These are phyloP conservation scores for Eidolon dupreanum DNA, from an alignment of 2,797 vertebrate genomes.

Conservation along the genomic window DNA sequence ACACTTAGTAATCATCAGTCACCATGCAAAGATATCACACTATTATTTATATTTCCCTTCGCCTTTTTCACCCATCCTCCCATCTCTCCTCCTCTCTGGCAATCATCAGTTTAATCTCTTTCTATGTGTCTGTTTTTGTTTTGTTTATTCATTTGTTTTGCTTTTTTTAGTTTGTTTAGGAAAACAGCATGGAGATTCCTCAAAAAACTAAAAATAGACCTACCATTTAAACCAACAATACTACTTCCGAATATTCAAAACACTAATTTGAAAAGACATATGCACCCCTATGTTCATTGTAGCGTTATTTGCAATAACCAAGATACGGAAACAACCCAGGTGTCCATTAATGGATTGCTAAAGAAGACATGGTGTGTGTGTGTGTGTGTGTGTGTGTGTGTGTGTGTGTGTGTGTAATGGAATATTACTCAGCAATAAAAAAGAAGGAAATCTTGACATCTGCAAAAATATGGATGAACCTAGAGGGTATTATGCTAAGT, in stretches of 20 bases:
- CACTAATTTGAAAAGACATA: neutral
- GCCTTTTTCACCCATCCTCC: neutral
- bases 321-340: neutral
- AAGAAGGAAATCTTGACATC: neutral
- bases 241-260: neutral
- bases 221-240: neutral
- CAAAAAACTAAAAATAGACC: neutral
- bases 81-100: neutral
- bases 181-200: neutral
- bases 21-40: neutral
- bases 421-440: neutral
- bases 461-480: neutral
- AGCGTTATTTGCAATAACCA: neutral
- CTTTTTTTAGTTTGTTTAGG: neutral
- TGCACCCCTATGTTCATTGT: neutral
- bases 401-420: neutral
- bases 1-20: neutral
- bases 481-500: neutral
- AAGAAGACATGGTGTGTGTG: neutral
- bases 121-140: neutral
- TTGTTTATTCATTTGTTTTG: neutral
- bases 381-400: too few species aligned
- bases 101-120: neutral
- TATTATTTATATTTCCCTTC: neutral
- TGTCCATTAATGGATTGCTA: neutral